Base-by-base conservation (phyloP, 1,140 invertebrate species). In the Neomicropteryx cornuta region DNA sequence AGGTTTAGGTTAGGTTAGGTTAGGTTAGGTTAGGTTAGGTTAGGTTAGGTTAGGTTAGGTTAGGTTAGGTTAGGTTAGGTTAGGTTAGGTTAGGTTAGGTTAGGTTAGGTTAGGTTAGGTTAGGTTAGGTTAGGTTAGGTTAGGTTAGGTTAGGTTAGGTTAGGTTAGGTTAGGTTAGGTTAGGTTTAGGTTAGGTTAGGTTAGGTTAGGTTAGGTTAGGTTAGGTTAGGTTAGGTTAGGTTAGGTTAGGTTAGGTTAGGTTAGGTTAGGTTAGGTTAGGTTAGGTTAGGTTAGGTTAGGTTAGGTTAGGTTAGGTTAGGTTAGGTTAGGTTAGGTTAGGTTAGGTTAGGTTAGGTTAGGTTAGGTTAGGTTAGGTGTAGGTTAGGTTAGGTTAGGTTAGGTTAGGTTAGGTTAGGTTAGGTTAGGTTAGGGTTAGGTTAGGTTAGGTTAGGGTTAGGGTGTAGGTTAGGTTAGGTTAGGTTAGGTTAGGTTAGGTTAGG, bases 41-140 rank as follows among this genome's bases (percentile, higher is more conserved):
- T 50, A 37, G 39, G 33, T 50, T 43, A 44, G 46, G 39, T 44
- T 45, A 38, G 45, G 33, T 50, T 46, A 29, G 33, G 43, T 43
- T 40, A 48, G 46, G 43, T 51, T 52, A 48, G 47, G 50, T 52
- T 52, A 52, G 45, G 44, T 47, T 46, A 47, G 44, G 39, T 47
- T 47, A 24, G 34, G 40, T 49, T 47, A 46, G 46, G 46, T 49
- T 47, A 46, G 41, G 46, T 36, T 49, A 49, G 41, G 41, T 49
- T 48, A 36, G 38, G 46, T 49, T 46, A 49, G 33, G 46, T 46
- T 49, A 46, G 42, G 46, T 48, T 48, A 47, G 38, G 46, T 43
- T 49, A 38, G 39, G 46, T 48, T 46, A 42, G 43, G 46, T 41
- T 33, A 41, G 33, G 39, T 41, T 33, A 39, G 33, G 39, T 41